Evolutionary conservation across 2,113 vertebrate genomes (phyloP), one percentile per base, ranked within the genome.

Genomic region (Eolophus roseicapilla): DNA sequence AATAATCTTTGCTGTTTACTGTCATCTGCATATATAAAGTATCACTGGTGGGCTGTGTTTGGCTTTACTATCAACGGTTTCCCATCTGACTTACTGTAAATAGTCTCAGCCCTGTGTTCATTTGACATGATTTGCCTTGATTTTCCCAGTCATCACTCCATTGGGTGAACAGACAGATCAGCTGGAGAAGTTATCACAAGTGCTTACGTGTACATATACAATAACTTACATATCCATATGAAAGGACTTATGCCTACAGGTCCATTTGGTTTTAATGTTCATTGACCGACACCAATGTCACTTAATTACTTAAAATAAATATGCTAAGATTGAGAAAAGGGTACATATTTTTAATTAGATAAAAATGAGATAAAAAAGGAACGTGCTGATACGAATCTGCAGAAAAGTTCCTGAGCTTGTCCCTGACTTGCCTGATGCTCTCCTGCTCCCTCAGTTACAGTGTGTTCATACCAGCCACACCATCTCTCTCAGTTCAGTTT

Each of bases 401-500:
- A 71, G 68, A 43, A 21, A 86, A 60, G 24, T 53, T 90, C 47
- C 46, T 59, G 37, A 86, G 43, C 65, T 90, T 43, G 33, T 77
- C 33, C 50, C 20, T 85, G 55, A 64, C 46, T 60, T 75, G 15
- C 7, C 29, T n/a, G 59, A 49, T 19, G 49, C 76, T 60, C 23
- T 84, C 25, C 35, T 79, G 33, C 33, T 82, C 73, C 41, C 23
- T 62, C 97, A 97, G 89, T 97, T 49, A 82, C 95, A 25, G 92
- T 97, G 82, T 97, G 97, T 86, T 98, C 97, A 35, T 97, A 96
- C 27, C 95, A 97, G 5, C 1, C 17, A 37, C 80, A 24, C 96
- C 96, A 96, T 68, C 83, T 97, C 29, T 88, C 92, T 16, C 95
- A 97, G 23, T 96, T 98, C 90, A 95, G 85, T 70, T 27, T 98